These are phyloP conservation scores for Palloptera scutellata DNA, from an alignment of 2,888 invertebrate genomes.

Conservation along the genomic window DNA sequence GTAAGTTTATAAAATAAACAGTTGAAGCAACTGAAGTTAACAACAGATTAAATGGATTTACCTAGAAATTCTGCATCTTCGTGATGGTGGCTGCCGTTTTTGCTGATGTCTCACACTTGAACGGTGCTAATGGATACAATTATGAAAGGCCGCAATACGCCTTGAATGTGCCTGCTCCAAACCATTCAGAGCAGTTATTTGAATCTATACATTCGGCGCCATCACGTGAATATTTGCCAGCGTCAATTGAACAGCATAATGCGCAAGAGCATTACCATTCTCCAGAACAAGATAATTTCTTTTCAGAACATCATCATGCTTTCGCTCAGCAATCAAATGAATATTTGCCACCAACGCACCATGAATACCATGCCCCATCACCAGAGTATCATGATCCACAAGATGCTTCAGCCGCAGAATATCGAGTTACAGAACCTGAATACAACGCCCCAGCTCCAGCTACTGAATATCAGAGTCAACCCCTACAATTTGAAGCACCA, in stretches of 20 bases:
- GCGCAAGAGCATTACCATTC: neutral
- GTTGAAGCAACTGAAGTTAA: neutral
- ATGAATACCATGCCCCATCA: conserved; percentile 20
- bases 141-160: conserved; percentile 38
- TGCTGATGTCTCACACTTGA: conserved; percentile 56
- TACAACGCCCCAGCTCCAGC: conserved; percentile 22
- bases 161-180: conserved; percentile 1
- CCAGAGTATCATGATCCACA: conserved; percentile 25
- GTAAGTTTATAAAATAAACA: conserved; percentile 22
- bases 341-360: conserved; percentile 16
- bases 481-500: conserved; percentile 4
- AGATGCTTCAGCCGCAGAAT: conserved; percentile 9
- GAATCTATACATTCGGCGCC: neutral
- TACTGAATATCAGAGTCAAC: conserved; percentile 18
- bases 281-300: neutral
- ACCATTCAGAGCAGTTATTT: neutral
- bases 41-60: neutral
- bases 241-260: neutral
- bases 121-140: conserved; percentile 54
- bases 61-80: conserved; percentile 51
- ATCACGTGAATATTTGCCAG: conserved; percentile 27
- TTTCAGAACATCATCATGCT: neutral
- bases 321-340: neutral
- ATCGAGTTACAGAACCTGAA: conserved; percentile 17
- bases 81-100: conserved; percentile 53